These are phyloP conservation scores for Alloscopus bannaensis DNA, from an alignment of 2,888 invertebrate genomes.

Conservation along the genomic window DNA sequence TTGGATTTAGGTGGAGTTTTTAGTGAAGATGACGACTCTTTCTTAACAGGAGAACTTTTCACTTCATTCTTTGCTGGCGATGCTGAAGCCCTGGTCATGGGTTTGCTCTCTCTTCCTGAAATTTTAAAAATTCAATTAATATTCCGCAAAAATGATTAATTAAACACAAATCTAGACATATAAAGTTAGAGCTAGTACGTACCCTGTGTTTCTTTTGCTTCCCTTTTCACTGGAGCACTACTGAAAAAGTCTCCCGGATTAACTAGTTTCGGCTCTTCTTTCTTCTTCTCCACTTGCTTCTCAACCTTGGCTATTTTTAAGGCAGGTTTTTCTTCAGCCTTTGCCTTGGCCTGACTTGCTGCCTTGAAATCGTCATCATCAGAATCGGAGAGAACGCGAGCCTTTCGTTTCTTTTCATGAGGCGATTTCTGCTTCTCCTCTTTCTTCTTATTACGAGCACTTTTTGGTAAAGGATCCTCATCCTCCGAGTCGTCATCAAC, in stretches of 20 bases:
- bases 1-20: not conserved
- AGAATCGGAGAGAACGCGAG: conserved; percentile 54
- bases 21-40: conserved; percentile 74
- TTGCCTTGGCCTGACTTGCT: not conserved
- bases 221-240: conserved; percentile 80
- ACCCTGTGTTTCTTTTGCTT: conserved; percentile 35
- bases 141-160: too few relatives aligned
- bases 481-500: conserved; percentile 78
- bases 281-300: conserved; percentile 26
- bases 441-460: conserved; percentile 37
- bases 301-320: conserved; percentile 36
- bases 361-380: conserved; percentile 53
- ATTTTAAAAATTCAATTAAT: too few relatives aligned
- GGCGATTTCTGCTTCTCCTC: conserved; percentile 16
- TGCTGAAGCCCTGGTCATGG: too few relatives aligned
- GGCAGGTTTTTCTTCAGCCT: conserved; percentile 20
- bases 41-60: not conserved
- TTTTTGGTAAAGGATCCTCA: conserved; percentile 74
- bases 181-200: too few relatives aligned
- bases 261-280: conserved; percentile 75
- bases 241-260: conserved; percentile 80
- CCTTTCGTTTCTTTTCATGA: conserved; percentile 55
- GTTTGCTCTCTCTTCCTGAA: too few relatives aligned
- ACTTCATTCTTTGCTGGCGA: too few relatives aligned
- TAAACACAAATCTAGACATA: too few relatives aligned